Conservation (phyloP, 1,140 invertebrate species). For the Lepidostoma basale region DNA sequence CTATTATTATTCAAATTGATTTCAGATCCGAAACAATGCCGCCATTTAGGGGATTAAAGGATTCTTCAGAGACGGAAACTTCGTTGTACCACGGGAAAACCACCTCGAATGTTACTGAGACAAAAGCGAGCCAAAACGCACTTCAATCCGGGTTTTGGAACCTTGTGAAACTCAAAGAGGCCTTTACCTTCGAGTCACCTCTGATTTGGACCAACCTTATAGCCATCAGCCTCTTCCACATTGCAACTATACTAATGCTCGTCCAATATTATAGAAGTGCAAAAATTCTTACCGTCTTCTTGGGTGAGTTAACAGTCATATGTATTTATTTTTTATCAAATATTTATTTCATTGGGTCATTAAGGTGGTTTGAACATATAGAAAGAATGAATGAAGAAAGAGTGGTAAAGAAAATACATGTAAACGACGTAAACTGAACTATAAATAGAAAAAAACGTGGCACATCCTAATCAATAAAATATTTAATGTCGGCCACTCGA, state of each 20-base stretch:
- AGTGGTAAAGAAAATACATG: neutral
- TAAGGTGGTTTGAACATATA: neutral
- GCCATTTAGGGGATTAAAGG: neutral
- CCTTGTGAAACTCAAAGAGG: conserved; percentile 2
- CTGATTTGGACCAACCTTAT: conserved; percentile 57
- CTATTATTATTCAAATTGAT: neutral
- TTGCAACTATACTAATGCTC: conserved; percentile 46
- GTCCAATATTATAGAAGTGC: conserved; percentile 45
- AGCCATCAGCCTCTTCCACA: conserved; percentile 50
- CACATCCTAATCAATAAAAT: no score
- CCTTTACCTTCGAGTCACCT: conserved; percentile 41
- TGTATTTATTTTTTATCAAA: no score
- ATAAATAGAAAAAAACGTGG: no score
- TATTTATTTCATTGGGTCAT: neutral
- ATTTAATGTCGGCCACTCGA: no score
- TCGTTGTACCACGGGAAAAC: neutral
- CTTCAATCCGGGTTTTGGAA: neutral
- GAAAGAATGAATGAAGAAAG: neutral
- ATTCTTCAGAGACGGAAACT: neutral
- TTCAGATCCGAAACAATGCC: neutral
- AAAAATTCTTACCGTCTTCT: conserved; percentile 43
- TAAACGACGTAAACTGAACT: neutral
- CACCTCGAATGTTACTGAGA: neutral
- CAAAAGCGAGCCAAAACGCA: no score
- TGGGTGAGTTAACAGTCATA: conserved; percentile 56